Evolutionary conservation across 2,888 invertebrate species (phyloP).

Genomic region (Epiblema foenella): DNA sequence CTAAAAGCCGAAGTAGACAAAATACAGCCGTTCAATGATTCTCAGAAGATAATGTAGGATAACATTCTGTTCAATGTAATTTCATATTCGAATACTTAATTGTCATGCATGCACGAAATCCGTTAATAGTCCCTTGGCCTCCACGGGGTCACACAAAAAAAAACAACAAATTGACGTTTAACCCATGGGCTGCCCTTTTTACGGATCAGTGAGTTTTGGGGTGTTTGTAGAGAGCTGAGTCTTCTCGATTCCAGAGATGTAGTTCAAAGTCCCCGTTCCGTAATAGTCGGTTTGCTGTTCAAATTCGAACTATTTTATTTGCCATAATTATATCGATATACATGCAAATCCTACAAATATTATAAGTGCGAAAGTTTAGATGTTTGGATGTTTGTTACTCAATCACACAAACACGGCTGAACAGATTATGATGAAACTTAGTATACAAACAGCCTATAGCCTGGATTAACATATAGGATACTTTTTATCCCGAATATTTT

Average conservation of each 20-base stretch:
- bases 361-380: no score
- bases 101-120: neutral
- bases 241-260: neutral
- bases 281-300: neutral
- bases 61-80: neutral
- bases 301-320: no score
- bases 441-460: no score
- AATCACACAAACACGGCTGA: no score
- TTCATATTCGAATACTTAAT: conserved; percentile 8
- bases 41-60: neutral
- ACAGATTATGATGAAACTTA: no score
- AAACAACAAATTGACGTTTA: conserved; percentile 16
- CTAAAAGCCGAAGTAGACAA: neutral
- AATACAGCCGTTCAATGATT: neutral
- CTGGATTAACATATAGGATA: no score
- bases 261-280: neutral
- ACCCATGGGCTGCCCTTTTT: conserved; percentile 21
- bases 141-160: conserved; percentile 3
- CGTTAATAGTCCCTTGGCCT: neutral
- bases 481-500: no score
- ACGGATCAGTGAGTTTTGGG: conserved; percentile 18
- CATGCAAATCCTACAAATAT: no score
- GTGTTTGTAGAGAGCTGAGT: conserved; percentile 1
- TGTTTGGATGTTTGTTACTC: no score
- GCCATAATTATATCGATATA: no score